Conservation (phyloP, 2,888 invertebrate species). For the Clivina fossor region DNA sequence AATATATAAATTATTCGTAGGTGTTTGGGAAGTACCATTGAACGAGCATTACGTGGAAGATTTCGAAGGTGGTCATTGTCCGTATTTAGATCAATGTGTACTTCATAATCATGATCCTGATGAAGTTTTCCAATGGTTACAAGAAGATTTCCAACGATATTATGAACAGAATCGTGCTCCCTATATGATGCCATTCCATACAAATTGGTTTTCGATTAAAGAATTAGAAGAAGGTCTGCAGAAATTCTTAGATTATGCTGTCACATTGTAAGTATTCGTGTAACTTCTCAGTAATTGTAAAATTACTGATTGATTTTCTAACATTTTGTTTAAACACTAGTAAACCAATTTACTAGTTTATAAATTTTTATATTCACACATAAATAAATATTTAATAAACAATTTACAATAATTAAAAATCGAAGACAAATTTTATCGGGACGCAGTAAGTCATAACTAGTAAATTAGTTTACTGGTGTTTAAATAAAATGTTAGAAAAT, state of each 20-base stretch:
- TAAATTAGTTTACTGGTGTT: no score
- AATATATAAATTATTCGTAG: conserved; percentile 55
- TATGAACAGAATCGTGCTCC: conserved; percentile 87
- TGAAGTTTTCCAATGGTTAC: conserved; percentile 83
- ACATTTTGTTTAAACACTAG: neutral
- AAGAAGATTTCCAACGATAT: conserved; percentile 82
- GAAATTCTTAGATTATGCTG: conserved; percentile 82
- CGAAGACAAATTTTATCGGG: no score
- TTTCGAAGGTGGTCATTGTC: conserved; percentile 89
- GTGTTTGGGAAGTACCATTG: conserved; percentile 90
- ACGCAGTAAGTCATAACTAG: no score
- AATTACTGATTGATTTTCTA: neutral
- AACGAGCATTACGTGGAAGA: conserved; percentile 87
- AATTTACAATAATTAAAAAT: no score
- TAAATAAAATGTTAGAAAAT: no score
- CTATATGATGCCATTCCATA: conserved; percentile 95
- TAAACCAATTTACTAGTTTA: neutral
- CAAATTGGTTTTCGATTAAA: conserved; percentile 94
- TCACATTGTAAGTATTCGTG: conserved; percentile 62
- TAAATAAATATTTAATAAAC: no score
- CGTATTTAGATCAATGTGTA: conserved; percentile 89
- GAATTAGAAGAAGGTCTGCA: conserved; percentile 79
- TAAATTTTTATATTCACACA: neutral
- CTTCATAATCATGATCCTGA: conserved; percentile 78
- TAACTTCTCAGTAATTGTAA: neutral